These are phyloP conservation scores for Epistrophe eligans DNA, from an alignment of 2,888 invertebrate species.

Conservation along the genomic window DNA sequence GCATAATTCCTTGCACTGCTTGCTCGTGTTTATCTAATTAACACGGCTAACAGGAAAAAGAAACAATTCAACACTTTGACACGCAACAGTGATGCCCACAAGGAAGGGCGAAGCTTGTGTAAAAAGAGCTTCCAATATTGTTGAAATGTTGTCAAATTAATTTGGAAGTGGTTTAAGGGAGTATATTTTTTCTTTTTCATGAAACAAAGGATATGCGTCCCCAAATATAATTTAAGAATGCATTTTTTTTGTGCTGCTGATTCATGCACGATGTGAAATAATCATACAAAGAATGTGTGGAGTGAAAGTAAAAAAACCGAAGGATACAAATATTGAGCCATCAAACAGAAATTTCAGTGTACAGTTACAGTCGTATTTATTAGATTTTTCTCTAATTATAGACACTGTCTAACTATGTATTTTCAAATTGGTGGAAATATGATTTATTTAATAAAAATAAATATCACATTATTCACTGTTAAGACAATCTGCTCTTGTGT, in stretches of 20 bases:
- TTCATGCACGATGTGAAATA: conserved; percentile 20
- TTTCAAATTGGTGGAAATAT: too few relatives aligned
- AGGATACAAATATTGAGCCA: conserved; percentile 25
- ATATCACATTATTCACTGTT: too few relatives aligned
- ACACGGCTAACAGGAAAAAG: conserved; percentile 49
- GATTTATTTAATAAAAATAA: too few relatives aligned
- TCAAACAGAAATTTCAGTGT: too few relatives aligned
- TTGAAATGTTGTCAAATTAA: conserved; percentile 24
- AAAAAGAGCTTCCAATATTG: conserved; percentile 10
- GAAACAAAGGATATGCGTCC: background rate
- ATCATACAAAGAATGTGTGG: too few relatives aligned
- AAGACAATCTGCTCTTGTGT: too few relatives aligned
- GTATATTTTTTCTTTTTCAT: background rate
- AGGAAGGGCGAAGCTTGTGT: background rate
- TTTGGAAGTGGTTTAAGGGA: conserved; percentile 20
- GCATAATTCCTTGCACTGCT: conserved; percentile 40
- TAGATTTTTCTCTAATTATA: too few relatives aligned
- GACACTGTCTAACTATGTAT: too few relatives aligned
- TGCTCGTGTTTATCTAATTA: conserved; percentile 62
- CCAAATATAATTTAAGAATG: background rate
- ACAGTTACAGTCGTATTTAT: too few relatives aligned
- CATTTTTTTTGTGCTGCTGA: conserved; percentile 21
- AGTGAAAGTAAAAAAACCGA: background rate
- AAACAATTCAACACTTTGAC: conserved; percentile 33
- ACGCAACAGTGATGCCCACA: conserved; percentile 13